Evolutionary conservation across 1,140 invertebrate species (phyloP).

Genomic region (Rhyacophila brunnea): DNA sequence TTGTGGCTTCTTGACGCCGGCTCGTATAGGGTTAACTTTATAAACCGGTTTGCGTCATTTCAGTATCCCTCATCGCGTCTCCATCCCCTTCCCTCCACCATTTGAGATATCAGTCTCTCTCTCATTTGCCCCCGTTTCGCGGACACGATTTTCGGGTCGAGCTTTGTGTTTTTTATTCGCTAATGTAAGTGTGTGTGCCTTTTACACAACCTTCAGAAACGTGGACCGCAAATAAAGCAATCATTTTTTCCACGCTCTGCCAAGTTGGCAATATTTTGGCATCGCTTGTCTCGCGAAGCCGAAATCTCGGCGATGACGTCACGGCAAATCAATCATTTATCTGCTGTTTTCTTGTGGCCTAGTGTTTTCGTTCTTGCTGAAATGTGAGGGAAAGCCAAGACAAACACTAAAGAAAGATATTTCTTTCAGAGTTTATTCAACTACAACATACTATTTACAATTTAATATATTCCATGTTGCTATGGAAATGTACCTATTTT

Average conservation of each 20-base stretch:
- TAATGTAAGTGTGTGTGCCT: not conserved
- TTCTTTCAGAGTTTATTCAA: too few species aligned
- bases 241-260: not conserved
- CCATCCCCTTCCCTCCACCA: not conserved
- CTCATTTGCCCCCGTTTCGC: constrained; percentile 1
- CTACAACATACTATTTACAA: too few species aligned
- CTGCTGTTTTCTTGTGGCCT: too few species aligned
- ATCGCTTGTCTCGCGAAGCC: not conserved
- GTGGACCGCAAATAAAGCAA: constrained; percentile 1
- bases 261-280: not conserved
- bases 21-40: not conserved
- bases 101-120: not conserved
- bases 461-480: too few species aligned
- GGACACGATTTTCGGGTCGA: too few species aligned
- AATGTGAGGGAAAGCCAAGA: too few species aligned
- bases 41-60: not conserved
- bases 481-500: too few species aligned
- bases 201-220: not conserved
- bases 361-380: too few species aligned
- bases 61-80: too few species aligned
- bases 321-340: not conserved
- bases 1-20: too few species aligned
- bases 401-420: too few species aligned
- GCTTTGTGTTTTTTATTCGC: not conserved
- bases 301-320: not conserved